Evolutionary conservation across 2,797 vertebrate genomes (phyloP).

Genomic region (Oceanodroma leucorhoa): DNA sequence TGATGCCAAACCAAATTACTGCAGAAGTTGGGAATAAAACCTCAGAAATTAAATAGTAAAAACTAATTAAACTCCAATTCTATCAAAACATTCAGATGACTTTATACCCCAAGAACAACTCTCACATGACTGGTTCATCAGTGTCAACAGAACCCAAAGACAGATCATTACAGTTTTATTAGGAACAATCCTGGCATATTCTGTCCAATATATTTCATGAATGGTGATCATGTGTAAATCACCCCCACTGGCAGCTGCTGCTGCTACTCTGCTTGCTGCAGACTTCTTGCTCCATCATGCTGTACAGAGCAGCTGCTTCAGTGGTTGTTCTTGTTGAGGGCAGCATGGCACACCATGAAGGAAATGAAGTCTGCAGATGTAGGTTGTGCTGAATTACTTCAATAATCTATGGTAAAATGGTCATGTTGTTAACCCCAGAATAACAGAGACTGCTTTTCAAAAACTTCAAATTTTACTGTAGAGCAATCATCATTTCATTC

Average conservation of each 20-base stretch:
- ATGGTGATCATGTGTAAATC: constrained; percentile 55
- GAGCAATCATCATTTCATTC: constrained; percentile 19
- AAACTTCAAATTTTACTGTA: not conserved
- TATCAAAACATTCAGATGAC: not conserved
- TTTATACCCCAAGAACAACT: not conserved
- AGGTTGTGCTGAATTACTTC: constrained; percentile 58
- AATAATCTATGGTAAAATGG: constrained; percentile 38
- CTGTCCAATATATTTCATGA: constrained; percentile 21
- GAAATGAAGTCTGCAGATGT: constrained; percentile 60
- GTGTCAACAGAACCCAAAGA: not conserved
- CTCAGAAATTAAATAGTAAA: constrained; percentile 12
- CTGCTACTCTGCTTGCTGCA: constrained; percentile 58
- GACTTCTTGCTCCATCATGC: constrained; percentile 55
- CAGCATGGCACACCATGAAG: constrained; percentile 60
- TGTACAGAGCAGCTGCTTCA: constrained; percentile 66
- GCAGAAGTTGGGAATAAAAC: not conserved
- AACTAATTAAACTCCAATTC: constrained; percentile 5
- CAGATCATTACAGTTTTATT: not conserved
- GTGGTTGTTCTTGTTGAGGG: constrained; percentile 62
- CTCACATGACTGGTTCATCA: not conserved
- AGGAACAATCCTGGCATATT: constrained; percentile 2
- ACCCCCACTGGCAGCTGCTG: constrained; percentile 48
- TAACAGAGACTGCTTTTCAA: constrained; percentile 13
- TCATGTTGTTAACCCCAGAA: constrained; percentile 37
- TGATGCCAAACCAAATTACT: not conserved